phyloP scores from a whole-genome alignment of 1,140 invertebrate species.

The Oryctes rhinoceros region DNA sequence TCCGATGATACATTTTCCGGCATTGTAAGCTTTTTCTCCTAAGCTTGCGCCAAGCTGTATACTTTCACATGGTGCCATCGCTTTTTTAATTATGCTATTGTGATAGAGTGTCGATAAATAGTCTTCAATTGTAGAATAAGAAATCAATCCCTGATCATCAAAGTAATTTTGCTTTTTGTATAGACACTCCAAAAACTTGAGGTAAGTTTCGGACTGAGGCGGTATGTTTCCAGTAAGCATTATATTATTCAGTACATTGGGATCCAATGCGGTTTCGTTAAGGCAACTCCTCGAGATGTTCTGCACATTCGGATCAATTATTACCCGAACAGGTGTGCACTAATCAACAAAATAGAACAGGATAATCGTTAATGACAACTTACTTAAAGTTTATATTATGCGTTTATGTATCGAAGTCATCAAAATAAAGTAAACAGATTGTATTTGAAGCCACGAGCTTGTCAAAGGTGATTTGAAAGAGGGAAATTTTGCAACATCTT shows the following conservation, averaged over 20 bases:
- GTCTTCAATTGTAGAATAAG: slow-evolving; percentile 23
- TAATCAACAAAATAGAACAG: neutral
- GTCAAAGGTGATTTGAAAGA: too few species aligned
- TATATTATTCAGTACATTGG: neutral
- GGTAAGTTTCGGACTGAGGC: neutral
- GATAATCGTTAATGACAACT: too few species aligned
- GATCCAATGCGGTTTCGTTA: neutral
- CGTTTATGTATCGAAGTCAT: too few species aligned
- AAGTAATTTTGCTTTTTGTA: slow-evolving; percentile 31
- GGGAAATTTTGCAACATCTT: too few species aligned
- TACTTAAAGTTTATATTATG: too few species aligned
- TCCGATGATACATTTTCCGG: neutral
- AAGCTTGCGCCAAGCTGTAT: neutral
- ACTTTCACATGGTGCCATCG: neutral
- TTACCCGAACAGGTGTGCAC: neutral
- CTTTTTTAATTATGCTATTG: neutral
- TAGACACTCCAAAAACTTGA: slow-evolving; percentile 19
- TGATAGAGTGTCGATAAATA: neutral
- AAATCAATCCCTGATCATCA: neutral
- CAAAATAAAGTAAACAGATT: too few species aligned
- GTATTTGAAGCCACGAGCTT: too few species aligned
- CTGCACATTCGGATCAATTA: neutral
- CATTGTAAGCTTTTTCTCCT: slow-evolving; percentile 28
- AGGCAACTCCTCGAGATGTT: neutral
- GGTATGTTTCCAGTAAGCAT: neutral